Percentiles rank a stretch among this genome's conserved stretches.
phyloP scores from a whole-genome alignment of 1,140 invertebrate genomes.

The Drosophila parvula region DNA sequence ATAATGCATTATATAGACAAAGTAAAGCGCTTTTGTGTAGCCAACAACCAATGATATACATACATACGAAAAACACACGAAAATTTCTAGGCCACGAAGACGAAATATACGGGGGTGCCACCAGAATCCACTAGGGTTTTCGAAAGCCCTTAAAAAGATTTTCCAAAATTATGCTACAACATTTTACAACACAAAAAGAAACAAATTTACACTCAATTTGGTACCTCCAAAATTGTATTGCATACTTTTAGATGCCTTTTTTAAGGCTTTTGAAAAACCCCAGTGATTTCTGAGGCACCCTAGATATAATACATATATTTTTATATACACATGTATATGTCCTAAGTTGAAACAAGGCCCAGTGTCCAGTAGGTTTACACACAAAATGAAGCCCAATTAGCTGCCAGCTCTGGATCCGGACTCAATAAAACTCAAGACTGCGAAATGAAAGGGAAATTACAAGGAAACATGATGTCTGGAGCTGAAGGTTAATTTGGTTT shows the following conservation, averaged over 20 bases:
- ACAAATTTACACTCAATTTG: too few relatives aligned
- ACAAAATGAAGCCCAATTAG: constrained; percentile 15
- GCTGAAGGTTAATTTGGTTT: constrained; percentile 14
- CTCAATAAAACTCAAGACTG: constrained; percentile 48
- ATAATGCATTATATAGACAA: constrained; percentile 36
- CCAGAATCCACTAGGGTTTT: too few relatives aligned
- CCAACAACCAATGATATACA: constrained; percentile 45
- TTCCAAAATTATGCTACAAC: too few relatives aligned
- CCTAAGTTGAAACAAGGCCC: constrained; percentile 62
- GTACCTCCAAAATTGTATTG: too few relatives aligned
- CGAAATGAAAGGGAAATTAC: constrained; percentile 43
- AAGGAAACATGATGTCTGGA: constrained; percentile 45
- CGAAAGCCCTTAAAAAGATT: too few relatives aligned
- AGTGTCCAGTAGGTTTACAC: constrained; percentile 40
- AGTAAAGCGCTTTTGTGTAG: constrained; percentile 68
- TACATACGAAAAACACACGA: constrained; percentile 7
- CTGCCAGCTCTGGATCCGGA: constrained; percentile 40
- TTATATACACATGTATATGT: constrained; percentile 65
- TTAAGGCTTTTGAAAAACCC: too few relatives aligned
- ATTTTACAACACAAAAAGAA: too few relatives aligned
- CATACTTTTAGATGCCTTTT: too few relatives aligned
- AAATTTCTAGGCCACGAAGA: constrained; percentile 34
- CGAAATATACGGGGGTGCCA: constrained; percentile 2
- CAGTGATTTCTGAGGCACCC: too few relatives aligned
- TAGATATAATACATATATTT: constrained; percentile 62